phyloP scores from a whole-genome alignment of 1,140 invertebrate species.

The Mya arenaria region DNA sequence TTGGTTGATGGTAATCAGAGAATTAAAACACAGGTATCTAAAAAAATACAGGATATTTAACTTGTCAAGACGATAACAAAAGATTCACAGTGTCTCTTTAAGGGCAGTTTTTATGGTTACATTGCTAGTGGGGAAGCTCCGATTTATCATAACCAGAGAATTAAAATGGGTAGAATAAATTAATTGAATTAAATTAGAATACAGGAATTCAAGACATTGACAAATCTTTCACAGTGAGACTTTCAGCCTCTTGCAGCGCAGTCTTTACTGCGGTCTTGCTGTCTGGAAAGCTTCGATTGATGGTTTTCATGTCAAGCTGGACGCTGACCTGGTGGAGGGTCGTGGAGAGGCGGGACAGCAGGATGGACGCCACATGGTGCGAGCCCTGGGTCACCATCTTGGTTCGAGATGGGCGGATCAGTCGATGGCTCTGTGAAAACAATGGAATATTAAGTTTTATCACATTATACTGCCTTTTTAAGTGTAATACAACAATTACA shows the following conservation, averaged over 20 bases:
- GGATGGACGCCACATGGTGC: constrained; percentile 56
- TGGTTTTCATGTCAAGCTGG: constrained; percentile 67
- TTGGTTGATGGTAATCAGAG: no score
- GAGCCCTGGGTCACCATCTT: constrained; percentile 39
- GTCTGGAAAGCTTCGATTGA: constrained; percentile 64
- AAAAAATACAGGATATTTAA: no score
- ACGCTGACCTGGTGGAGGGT: constrained; percentile 62
- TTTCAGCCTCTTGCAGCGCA: neutral
- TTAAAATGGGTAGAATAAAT: no score
- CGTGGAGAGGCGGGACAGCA: constrained; percentile 52
- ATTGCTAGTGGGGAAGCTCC: no score
- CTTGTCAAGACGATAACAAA: no score
- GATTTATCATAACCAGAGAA: no score
- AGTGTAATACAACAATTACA: neutral
- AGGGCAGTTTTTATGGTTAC: no score
- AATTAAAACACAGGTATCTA: no score
- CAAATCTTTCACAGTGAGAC: neutral
- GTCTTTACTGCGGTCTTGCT: constrained; percentile 57
- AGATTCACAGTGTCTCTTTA: no score
- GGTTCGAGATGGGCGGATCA: constrained; percentile 61
- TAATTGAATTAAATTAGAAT: no score
- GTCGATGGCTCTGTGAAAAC: constrained; percentile 64
- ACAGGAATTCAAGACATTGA: no score
- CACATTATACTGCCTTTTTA: neutral
- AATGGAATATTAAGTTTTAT: no score